Evolutionary conservation across 2,888 invertebrate species (phyloP).

Genomic region (Drosophila falleni): DNA sequence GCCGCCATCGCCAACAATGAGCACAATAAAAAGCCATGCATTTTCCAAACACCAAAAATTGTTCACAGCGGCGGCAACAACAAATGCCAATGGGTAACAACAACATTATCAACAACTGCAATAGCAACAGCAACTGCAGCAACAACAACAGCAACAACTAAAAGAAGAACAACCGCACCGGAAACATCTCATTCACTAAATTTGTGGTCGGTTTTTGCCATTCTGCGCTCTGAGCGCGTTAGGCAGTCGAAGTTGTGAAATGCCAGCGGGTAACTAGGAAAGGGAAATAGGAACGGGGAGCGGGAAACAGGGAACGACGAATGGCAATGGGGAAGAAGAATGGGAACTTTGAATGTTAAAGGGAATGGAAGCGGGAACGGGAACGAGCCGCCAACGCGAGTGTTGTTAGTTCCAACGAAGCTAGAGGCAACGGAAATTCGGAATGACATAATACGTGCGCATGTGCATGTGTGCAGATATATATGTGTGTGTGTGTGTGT

Average conservation of each 20-base stretch:
- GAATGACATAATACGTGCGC: constrained; percentile 79
- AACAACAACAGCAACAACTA: constrained; percentile 30
- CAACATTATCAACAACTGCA: constrained; percentile 19
- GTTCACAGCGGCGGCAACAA: constrained; percentile 59
- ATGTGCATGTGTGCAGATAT: constrained; percentile 50
- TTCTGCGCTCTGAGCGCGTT: constrained; percentile 51
- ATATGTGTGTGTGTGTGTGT: constrained; percentile 15
- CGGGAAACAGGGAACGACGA: constrained; percentile 5
- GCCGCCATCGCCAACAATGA: constrained; percentile 69
- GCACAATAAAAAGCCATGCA: constrained; percentile 80
- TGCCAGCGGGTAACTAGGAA: constrained; percentile 63
- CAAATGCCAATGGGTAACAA: constrained; percentile 31
- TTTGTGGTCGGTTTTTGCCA: constrained; percentile 79
- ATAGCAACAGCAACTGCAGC: constrained; percentile 30
- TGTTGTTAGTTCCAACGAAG: constrained; percentile 76
- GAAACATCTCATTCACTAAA: constrained; percentile 83
- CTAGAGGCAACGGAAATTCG: constrained; percentile 80
- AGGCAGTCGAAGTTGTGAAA: constrained; percentile 81
- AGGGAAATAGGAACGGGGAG: constrained; percentile 4
- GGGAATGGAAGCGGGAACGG: constrained; percentile 24
- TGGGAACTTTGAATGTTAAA: constrained; percentile 2
- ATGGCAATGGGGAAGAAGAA: no score
- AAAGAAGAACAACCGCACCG: constrained; percentile 78
- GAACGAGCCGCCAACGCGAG: constrained; percentile 46
- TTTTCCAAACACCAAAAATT: constrained; percentile 82